Percentiles rank a stretch among this genome's conserved stretches.
Evolutionary conservation across 2,797 vertebrate species (phyloP).

Genomic region (Peromyscus eremicus): DNA sequence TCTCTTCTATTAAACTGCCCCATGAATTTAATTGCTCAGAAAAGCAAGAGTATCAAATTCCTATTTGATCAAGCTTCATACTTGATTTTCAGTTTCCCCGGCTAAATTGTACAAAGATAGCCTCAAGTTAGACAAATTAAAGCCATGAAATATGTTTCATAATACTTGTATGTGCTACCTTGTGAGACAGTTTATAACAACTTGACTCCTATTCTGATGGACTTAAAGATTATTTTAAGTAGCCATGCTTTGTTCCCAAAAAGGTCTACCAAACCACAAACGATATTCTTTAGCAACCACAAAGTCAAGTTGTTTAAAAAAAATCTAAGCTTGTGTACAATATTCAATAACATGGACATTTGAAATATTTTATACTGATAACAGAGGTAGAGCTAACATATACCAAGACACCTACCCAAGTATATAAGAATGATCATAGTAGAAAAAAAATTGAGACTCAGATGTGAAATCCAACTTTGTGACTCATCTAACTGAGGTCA

Average conservation of each 20-base stretch:
- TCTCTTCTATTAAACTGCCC: conserved; percentile 39
- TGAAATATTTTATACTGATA: conserved; percentile 50
- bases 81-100: conserved; percentile 53
- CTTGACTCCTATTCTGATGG: conserved; percentile 33
- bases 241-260: conserved; percentile 44
- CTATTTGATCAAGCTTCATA: conserved; percentile 61
- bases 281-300: conserved; percentile 17
- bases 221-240: conserved; percentile 44
- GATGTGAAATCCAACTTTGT: conserved; percentile 42
- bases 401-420: not conserved
- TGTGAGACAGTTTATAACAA: conserved; percentile 14
- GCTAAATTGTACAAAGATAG: conserved; percentile 27
- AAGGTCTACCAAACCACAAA: conserved; percentile 38
- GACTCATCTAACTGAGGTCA: not conserved
- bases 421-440: conserved; percentile 31
- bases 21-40: conserved; percentile 54
- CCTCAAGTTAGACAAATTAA: conserved; percentile 44
- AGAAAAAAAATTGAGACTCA: not conserved
- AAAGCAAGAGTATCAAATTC: conserved; percentile 63
- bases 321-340: conserved; percentile 18
- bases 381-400: not conserved
- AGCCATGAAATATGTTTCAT: conserved; percentile 16
- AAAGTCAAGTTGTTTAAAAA: conserved; percentile 46
- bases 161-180: conserved; percentile 42
- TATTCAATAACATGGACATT: not conserved